Evolutionary conservation across 1,140 invertebrate genomes (phyloP), one percentile per base, ranked within the genome.

Genomic region (Hyposmocoma kahamanoa): DNA sequence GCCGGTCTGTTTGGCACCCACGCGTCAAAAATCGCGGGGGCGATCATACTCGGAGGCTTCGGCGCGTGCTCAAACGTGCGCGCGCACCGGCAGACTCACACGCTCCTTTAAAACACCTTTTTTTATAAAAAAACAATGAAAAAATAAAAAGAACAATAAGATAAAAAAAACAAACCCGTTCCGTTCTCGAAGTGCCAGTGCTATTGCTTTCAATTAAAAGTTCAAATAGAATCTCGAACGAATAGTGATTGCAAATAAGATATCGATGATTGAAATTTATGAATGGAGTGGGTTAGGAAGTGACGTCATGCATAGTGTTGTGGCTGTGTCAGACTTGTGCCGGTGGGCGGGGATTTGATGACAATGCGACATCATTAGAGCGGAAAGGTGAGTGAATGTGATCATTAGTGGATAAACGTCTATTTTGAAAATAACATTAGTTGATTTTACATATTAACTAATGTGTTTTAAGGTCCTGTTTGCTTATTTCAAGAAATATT

Each of bases 301-400:
- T 83, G 79, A 84, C 77, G 76, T 80, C 75, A 84, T 84, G 81
- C 51, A 51, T 82, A 83, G 78, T 81, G 79, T 73, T 82, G 78
- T 79, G 78, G 66, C 65, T 68, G 67, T 62, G 54, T 52, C 56
- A 56, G 59, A 38, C 18, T 56, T 56, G 54, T 52, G 51, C 55
- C 56, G 59, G 64, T 67, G 72, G 68, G 65, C 56, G 68, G 56
- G 47, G 44, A 62, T 74, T 74, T 71, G 70, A 69, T 78, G 75
- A 84, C 81, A 78, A 82, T 82, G 81, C 59, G 64, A 56, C 63
- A 64, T 74, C 75, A 81, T 82, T 84, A 84, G 75, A 81, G 61
- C 65, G 54, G 66, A 76, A 79, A 84, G 81, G 81, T 84, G 67
- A 84, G 80, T 79, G 58, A 63, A 49, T 58, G 34, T 53, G 50